Evolutionary conservation across 2,113 vertebrate genomes (phyloP).

Genomic region (Sminthopsis crassicaudata): DNA sequence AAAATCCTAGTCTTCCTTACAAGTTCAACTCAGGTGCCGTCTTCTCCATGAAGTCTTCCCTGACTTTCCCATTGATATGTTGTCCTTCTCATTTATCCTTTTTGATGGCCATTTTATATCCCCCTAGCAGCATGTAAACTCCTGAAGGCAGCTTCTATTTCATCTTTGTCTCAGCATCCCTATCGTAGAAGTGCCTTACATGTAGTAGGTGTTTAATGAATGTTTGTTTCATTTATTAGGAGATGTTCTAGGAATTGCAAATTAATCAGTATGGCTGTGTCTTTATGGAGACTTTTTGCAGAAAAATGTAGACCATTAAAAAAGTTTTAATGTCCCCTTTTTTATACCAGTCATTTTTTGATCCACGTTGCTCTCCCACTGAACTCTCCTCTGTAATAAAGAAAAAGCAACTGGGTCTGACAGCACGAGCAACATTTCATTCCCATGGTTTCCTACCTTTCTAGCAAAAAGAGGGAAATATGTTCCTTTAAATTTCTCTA

Average conservation of each 20-base stretch:
- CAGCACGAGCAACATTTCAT: not conserved
- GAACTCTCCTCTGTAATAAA: not conserved
- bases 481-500: not conserved
- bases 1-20: not conserved
- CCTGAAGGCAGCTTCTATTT: not conserved
- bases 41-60: not conserved
- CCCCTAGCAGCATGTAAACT: not conserved
- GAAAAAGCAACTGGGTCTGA: not conserved
- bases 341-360: not conserved
- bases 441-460: not conserved
- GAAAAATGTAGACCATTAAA: not conserved
- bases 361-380: not conserved
- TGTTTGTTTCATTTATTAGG: not conserved
- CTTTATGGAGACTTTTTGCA: not conserved
- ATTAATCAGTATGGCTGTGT: not conserved
- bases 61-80: not conserved
- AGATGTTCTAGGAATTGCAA: not conserved
- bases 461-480: not conserved
- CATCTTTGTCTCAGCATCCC: not conserved
- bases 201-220: not conserved
- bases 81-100: not conserved
- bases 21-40: not conserved
- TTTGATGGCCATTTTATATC: not conserved
- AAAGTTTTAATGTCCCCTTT: not conserved
- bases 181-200: not conserved